Evolutionary conservation across 1,140 invertebrate species (phyloP), one percentile per base, ranked within the genome.

Genomic region (Scaptomyza pallida): DNA sequence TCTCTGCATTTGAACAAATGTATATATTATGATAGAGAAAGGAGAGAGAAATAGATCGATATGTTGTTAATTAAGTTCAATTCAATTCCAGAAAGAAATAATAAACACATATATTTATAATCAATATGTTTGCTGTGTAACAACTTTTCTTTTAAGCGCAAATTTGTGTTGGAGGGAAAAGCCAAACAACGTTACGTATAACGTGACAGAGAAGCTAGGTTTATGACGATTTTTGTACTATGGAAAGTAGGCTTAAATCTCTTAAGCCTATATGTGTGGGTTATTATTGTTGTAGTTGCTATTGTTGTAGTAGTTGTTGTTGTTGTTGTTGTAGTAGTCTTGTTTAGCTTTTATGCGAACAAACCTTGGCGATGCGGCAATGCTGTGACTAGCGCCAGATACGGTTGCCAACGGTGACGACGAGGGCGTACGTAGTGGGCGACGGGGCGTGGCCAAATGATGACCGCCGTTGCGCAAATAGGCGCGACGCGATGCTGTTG

Each of bases 401-500:
- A 86, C 78, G 19, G 89, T 90, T 59, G 90, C 89, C 67, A 91
- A 54, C 41, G 90, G 90, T 26, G 90, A 91, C 48, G 90, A 91
- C 5, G 85, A 68, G 17, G 90, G 90, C 13, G 90, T 90, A 61
- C 90, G 85, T 48, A 91, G 68, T 23, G 90, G 89, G 48, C 90
- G 79, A 48, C 90, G 90, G 37, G 90, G 73, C 23, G 89, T 77
- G 55, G 69, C 83, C 65, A 88, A 69, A 41, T 72, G 73, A 23
- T 75, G 76, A 13, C 63, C 68, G 45, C 63, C 68, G 45, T 78
- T 90, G 51, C 64, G 81, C 40, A 78, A 44, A 43, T 73, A 79
- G 37, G 68, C 75, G 48, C 71, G 80, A 60, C 56, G 83, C 33
- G 70, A 67, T 35, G 64, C 17, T 30, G 71, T 23, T 15, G 37